Conservation (phyloP, 2,113 vertebrate species). For the Perca schrenkii region DNA sequence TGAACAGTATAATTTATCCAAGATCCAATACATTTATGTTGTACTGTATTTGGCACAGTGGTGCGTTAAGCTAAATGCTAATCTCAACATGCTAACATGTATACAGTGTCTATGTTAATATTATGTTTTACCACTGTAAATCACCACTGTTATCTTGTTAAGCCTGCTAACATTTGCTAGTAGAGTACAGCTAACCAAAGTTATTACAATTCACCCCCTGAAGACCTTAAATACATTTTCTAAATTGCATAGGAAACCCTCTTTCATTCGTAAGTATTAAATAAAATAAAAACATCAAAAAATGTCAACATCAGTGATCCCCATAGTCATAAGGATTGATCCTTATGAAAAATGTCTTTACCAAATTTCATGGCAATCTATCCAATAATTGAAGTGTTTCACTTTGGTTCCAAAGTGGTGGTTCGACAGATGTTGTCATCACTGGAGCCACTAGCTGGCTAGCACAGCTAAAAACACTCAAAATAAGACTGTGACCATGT, state of each 20-base stretch:
- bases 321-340: neutral
- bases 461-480: constrained; percentile 1
- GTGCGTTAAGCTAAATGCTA: neutral
- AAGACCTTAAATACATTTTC: neutral
- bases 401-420: no score
- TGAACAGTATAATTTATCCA: neutral
- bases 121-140: no score
- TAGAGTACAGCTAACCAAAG: neutral
- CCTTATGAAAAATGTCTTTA: neutral
- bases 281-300: neutral
- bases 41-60: no score
- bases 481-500: neutral
- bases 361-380: neutral
- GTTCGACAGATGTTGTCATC: neutral
- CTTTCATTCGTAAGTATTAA: neutral
- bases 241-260: neutral
- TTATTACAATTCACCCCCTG: neutral
- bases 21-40: no score
- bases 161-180: neutral
- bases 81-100: neutral
- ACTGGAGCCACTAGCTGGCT: neutral
- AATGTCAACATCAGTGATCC: neutral
- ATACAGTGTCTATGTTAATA: neutral
- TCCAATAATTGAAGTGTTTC: neutral
- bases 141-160: neutral